Evolutionary conservation across 2,888 invertebrate species (phyloP), one percentile per base, ranked within the genome.

Genomic region (Margaritifera margaritifera): DNA sequence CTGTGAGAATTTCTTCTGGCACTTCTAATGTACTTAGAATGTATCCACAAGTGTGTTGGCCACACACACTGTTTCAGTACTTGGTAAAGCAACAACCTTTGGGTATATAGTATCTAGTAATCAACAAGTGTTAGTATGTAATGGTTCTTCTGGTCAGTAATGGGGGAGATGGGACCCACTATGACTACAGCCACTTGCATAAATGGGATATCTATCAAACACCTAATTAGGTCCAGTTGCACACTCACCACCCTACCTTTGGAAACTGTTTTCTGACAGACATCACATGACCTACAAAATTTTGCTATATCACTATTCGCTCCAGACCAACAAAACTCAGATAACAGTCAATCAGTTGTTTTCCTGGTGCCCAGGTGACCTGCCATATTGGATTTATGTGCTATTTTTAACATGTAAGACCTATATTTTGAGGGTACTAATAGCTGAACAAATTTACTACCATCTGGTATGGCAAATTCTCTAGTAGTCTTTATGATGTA

Each of bases 11-110:
- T 52, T 66, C 65, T 3, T 51, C n/a, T 11, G 65, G 65, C 18
- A 66, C 31, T 11, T 53, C 65, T 52, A 59, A 27, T 53, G 52
- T 58, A 19, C 42, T 24, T n/a, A n/a, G 22, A 59, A 66, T 51
- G 60, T 66, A 4, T 65, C 59, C 20, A 59, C 20, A 11, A 66
- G 52, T 24, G 65, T 54, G 19, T 66, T 60, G 4, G 59, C 65
- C 24, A 66, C 59, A n/a, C 50, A 51, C 27, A 59, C 65, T 5
- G 65, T 52, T 18, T 66, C 59, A 3, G 60, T 66, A 15, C 31
- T n/a, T 5, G 15, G n/a, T 56, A 56, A 20, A 6, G 56, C 56
- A 15, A 56, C 20, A 6, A 24, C 56, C 25, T 62, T 53, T 22
- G 52, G 31, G 20, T 62, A 62, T 52, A 25, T 20, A 2, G 25